phyloP scores from a whole-genome alignment of 2,113 vertebrate species.

The Actenoides lindsayi region DNA sequence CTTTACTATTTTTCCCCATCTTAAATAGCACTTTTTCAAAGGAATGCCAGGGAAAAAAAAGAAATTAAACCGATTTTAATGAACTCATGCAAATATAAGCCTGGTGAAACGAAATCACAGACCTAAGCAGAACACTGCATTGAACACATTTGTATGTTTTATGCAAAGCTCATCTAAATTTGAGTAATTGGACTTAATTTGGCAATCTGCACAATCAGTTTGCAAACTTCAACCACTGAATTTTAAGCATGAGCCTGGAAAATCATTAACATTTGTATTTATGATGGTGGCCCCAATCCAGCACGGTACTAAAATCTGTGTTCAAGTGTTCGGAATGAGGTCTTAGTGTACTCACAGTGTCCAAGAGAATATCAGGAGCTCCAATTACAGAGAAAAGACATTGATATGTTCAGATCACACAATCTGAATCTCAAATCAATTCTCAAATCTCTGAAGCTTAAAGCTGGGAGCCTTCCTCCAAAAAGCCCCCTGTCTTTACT shows the following conservation, averaged over 20 bases:
- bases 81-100: constrained; percentile 61
- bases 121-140: constrained; percentile 57
- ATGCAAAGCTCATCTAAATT: constrained; percentile 69
- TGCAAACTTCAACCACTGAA: constrained; percentile 67
- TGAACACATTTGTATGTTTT: constrained; percentile 66
- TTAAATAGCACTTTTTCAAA: constrained; percentile 55
- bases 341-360: not conserved
- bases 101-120: constrained; percentile 61
- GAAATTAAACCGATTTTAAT: constrained; percentile 51
- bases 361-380: not conserved
- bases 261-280: constrained; percentile 63
- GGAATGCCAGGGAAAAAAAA: not conserved
- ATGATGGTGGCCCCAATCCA: not conserved
- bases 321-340: constrained; percentile 7
- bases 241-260: constrained; percentile 59
- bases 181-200: constrained; percentile 67
- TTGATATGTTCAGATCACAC: not conserved
- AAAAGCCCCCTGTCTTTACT: not conserved
- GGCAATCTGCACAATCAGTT: constrained; percentile 67
- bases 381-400: not conserved
- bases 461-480: not conserved
- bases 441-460: not conserved
- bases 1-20: constrained; percentile 32
- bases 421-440: not conserved
- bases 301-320: constrained; percentile 11